phyloP scores from a whole-genome alignment of 64 coral and sea anemone genomes.

The Montipora cactus region DNA sequence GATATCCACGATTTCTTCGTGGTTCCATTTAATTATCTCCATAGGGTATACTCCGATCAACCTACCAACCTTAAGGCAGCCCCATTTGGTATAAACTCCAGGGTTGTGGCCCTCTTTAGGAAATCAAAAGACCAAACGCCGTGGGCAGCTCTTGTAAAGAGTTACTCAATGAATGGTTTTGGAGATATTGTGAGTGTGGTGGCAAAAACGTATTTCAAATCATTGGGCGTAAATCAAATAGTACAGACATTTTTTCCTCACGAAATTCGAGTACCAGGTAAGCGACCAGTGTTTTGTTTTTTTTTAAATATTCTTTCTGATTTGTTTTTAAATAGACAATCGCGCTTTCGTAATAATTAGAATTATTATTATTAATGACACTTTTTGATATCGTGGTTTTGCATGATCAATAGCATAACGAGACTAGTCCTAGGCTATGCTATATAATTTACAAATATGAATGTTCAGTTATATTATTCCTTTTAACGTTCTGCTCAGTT shows the following conservation, averaged over 20 bases:
- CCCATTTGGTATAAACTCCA: not conserved
- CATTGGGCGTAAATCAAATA: not conserved
- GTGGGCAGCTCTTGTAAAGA: not conserved
- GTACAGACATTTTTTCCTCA: not conserved
- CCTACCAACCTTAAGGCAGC: not conserved
- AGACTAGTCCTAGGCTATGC: too few relatives aligned
- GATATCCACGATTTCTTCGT: constrained; percentile 19
- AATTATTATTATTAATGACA: too few relatives aligned
- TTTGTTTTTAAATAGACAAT: not conserved
- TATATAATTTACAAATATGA: too few relatives aligned
- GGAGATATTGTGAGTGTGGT: not conserved
- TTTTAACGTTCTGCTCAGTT: too few relatives aligned
- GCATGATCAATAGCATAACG: too few relatives aligned
- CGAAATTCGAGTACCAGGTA: not conserved
- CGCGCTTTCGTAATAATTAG: too few relatives aligned
- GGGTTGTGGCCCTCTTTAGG: not conserved
- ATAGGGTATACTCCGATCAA: not conserved
- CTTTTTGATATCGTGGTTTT: too few relatives aligned
- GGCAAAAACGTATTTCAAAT: not conserved
- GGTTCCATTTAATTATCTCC: not conserved
- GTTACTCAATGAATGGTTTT: not conserved
- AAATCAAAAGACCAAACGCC: not conserved
- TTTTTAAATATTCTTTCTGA: not conserved
- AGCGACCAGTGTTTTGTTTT: not conserved
- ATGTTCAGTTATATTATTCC: too few relatives aligned